Conservation (phyloP, 1,140 invertebrate genomes). For the Chironomus tepperi region DNA sequence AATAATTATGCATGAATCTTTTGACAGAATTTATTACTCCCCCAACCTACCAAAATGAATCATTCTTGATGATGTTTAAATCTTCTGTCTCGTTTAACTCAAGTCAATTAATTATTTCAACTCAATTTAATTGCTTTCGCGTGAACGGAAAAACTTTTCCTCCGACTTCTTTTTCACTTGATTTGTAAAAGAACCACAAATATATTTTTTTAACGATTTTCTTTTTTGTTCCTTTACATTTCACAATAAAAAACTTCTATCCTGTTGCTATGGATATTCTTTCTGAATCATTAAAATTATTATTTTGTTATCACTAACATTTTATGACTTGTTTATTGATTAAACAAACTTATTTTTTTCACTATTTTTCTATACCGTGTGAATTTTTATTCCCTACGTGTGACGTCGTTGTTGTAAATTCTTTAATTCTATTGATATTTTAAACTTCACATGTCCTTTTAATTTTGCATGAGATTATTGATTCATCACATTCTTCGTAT, state of each 20-base stretch:
- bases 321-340: constrained; percentile 23
- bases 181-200: neutral
- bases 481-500: no score
- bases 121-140: neutral
- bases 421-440: no score
- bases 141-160: neutral
- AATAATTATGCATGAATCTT: no score
- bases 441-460: no score
- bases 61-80: neutral
- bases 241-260: constrained; percentile 1
- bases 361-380: neutral
- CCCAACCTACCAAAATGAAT: constrained; percentile 10
- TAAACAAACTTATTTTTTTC: neutral
- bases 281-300: constrained; percentile 21
- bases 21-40: no score
- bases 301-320: constrained; percentile 23
- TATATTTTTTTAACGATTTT: constrained; percentile 13
- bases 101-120: constrained; percentile 9
- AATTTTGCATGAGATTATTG: no score
- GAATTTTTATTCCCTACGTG: neutral
- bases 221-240: neutral
- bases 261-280: neutral
- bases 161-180: neutral
- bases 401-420: no score
- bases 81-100: neutral